Conservation (phyloP, 2,888 invertebrate species). For the Ernsta delagoae region DNA sequence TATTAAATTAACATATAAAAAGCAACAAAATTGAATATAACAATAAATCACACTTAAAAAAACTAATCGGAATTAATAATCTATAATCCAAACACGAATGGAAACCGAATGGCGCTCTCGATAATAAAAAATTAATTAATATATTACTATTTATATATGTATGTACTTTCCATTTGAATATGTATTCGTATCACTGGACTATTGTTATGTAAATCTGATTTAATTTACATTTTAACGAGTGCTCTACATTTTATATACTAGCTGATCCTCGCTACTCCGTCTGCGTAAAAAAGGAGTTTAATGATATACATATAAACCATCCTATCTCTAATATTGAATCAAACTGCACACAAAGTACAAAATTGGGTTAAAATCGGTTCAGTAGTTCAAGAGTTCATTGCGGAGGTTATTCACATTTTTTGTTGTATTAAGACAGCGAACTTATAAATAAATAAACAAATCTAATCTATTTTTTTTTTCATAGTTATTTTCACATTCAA, state of each 20-base stretch:
- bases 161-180: conserved; percentile 31
- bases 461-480: too few species aligned
- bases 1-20: conserved; percentile 8
- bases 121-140: conserved; percentile 21
- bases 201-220: conserved; percentile 28
- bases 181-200: conserved; percentile 21
- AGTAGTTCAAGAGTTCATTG: too few species aligned
- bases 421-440: too few species aligned
- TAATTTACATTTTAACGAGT: conserved; percentile 28
- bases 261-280: not conserved
- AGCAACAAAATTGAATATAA: conserved; percentile 9
- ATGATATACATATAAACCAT: too few species aligned
- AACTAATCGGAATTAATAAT: conserved; percentile 34
- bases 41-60: conserved; percentile 14
- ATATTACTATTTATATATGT: not conserved
- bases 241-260: not conserved
- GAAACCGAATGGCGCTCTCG: conserved; percentile 10
- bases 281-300: too few species aligned
- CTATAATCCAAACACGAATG: conserved; percentile 19
- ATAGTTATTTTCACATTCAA: too few species aligned
- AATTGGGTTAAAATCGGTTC: too few species aligned
- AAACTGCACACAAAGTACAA: too few species aligned
- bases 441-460: too few species aligned
- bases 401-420: too few species aligned
- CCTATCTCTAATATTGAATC: too few species aligned